phyloP scores from a whole-genome alignment of 2,113 vertebrate species.

The Solea senegalensis region DNA sequence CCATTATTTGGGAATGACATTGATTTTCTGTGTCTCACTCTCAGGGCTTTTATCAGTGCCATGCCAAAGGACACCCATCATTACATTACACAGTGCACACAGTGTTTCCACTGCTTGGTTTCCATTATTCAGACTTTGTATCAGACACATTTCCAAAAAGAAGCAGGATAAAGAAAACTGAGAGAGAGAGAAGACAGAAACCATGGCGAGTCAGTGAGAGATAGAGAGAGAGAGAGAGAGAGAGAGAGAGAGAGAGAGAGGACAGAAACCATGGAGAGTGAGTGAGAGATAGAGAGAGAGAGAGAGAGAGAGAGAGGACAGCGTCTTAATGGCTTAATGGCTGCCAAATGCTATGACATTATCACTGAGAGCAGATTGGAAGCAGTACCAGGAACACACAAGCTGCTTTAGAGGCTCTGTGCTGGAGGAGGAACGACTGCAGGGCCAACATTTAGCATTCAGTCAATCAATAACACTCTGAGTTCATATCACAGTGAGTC shows the following conservation, averaged over 20 bases:
- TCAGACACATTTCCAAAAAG: no score
- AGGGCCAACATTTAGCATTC: slow-evolving; percentile 33
- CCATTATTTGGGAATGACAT: no score
- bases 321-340: slow-evolving; percentile 67
- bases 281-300: neutral
- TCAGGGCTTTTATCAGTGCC: neutral
- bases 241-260: no score
- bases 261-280: slow-evolving; percentile 1
- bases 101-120: neutral
- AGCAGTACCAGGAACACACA: slow-evolving; percentile 62
- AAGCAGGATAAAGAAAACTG: neutral
- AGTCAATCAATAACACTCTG: slow-evolving; percentile 17
- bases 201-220: neutral
- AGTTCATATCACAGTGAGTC: neutral
- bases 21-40: no score
- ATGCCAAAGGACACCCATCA: slow-evolving; percentile 10
- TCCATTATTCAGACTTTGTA: slow-evolving; percentile 6
- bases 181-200: neutral
- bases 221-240: neutral
- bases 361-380: slow-evolving; percentile 54
- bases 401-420: slow-evolving; percentile 66
- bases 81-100: slow-evolving; percentile 6
- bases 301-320: neutral
- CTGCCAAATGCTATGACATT: slow-evolving; percentile 64
- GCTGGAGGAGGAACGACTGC: slow-evolving; percentile 39